These are phyloP conservation scores for Nemopilema nomurai DNA, from an alignment of 30 jellyfish, hydroid and myxozoan genomes.

Conservation along the genomic window DNA sequence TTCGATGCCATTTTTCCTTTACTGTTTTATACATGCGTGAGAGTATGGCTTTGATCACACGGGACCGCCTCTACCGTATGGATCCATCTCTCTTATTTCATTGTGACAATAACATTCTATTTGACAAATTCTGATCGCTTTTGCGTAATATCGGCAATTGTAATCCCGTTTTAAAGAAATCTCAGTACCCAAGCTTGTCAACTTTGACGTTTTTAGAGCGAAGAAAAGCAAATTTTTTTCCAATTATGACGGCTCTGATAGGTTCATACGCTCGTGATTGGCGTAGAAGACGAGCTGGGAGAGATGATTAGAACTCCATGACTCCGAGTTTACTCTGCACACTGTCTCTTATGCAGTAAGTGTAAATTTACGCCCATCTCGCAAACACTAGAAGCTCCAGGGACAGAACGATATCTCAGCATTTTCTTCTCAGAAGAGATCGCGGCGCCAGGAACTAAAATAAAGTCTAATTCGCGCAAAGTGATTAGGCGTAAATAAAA, in stretches of 20 bases:
- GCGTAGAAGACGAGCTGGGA: background rate
- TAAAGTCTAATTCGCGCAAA: background rate
- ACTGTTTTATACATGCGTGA: background rate
- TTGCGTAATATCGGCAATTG: constrained; percentile 41
- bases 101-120: background rate
- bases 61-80: background rate
- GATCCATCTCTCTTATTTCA: background rate
- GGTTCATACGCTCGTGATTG: background rate
- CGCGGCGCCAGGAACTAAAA: background rate
- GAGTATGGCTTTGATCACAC: background rate
- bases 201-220: background rate
- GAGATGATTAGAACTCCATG: background rate
- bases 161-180: constrained; percentile 22
- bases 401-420: background rate
- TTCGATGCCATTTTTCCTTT: background rate
- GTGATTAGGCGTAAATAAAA: background rate
- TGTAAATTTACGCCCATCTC: background rate
- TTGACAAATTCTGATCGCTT: constrained; percentile 47
- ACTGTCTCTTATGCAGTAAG: background rate
- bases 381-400: background rate
- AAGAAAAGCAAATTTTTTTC: background rate
- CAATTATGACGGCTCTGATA: background rate
- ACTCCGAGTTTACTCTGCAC: background rate
- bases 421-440: too few species aligned
- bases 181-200: constrained; percentile 5